phyloP scores from a whole-genome alignment of 2,797 vertebrate species.

The Tamandua tetradactyla region DNA sequence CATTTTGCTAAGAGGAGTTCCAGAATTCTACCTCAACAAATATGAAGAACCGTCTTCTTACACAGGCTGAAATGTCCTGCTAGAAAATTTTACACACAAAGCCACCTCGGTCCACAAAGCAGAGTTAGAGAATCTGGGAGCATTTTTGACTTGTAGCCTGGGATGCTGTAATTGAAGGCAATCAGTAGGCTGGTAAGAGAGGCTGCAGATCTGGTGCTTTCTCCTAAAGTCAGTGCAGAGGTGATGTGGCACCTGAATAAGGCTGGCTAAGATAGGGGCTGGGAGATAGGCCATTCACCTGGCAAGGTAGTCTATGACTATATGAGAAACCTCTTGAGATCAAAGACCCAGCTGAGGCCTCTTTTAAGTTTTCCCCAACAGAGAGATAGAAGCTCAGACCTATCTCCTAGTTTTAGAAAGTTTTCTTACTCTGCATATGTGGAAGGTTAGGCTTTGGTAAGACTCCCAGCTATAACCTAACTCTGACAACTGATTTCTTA shows the following conservation, averaged over 20 bases:
- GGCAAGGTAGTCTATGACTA: neutral
- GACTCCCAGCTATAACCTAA: neutral
- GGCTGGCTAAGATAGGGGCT: neutral
- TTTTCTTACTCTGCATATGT: neutral
- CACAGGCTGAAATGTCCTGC: neutral
- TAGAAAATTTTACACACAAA: neutral
- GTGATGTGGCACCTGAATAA: neutral
- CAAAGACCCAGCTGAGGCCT: neutral
- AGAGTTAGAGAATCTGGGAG: neutral
- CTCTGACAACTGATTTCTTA: constrained; percentile 5
- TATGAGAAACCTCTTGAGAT: neutral
- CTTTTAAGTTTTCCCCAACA: neutral
- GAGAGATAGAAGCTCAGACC: neutral
- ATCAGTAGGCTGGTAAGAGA: neutral
- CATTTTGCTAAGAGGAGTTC: neutral
- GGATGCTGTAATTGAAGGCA: neutral
- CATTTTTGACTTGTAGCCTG: neutral
- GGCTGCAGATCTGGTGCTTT: neutral
- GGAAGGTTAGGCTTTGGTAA: neutral
- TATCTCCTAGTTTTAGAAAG: neutral
- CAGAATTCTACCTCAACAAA: neutral
- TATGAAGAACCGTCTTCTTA: neutral
- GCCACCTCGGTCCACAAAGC: neutral
- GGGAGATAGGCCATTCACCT: neutral
- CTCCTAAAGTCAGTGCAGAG: neutral